Base-by-base conservation (phyloP, 2,888 invertebrate species). In the Teleiodes luculella region DNA sequence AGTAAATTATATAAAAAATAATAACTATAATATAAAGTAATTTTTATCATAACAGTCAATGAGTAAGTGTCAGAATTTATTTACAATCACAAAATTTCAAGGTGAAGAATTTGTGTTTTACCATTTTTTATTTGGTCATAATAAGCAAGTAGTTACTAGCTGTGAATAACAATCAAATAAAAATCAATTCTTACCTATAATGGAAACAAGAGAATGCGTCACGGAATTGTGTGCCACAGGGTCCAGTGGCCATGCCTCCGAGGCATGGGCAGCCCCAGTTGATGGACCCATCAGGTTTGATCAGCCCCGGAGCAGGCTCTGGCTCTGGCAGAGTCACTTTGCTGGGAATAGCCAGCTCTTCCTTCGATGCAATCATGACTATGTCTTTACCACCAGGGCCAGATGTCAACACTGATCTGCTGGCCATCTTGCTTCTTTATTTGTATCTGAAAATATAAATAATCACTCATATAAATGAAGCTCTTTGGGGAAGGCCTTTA, bases 201-300 rank as follows among this genome's bases (percentile, higher is more conserved):
- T 98, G 98, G 79, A 98, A 98, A 83, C 98, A 98, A 30, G 96
- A 94, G 82, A 98, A 98, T 1, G 98, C 97, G 64, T 97, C 95
- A 39, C 98, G 91, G 84, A 98, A 98, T 79, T 97, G 95, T 11
- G 95, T 91, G 0, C 97, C 98, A 79, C 98, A 98, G 0, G 98
- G 98, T 0, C 98, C 98, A 0, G 97, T 96, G 4, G 98, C 97
- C 96, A 98, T 98, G n/a, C 97, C 97, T 11, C 98, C 98, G 33
- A 98, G 91, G 78, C 98, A 98, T 0, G 98, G 98, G 74, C 98
- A 98, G 76, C 95, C 95, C 98, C 98, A 98, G 86, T 98, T 98
- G 62, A 98, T 97, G 58, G 95, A 93, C 4, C 98, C 98, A 81
- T 94, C 95, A 0, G 95, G 91, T 55, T 95, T 86, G 62, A 98